Evolutionary conservation across 1,140 invertebrate genomes (phyloP), one percentile per base, ranked within the genome.

Genomic region (Drosophila ironensis): DNA sequence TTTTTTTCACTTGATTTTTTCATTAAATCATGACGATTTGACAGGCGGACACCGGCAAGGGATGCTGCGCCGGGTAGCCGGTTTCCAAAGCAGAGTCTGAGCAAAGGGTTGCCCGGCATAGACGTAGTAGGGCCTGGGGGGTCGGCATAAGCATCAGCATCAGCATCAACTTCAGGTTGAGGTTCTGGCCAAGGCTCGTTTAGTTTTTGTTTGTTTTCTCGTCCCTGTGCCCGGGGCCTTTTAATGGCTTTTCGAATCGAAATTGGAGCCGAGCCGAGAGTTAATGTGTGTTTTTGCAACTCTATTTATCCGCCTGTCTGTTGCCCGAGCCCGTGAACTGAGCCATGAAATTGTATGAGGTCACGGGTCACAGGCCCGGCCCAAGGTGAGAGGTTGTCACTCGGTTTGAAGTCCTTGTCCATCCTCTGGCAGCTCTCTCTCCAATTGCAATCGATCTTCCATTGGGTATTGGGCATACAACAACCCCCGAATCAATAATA

Each of bases 1-100:
- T 86, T 86, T 86, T 82, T 86, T 86, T 80, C 73, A 52, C 42
- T 68, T 78, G 73, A 78, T 84, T 86, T 86, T 86, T 86, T 86
- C 80, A 86, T 86, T 86, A 86, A 86, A 86, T 86, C 80, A 86
- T 86, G 80, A 86, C 80, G 80, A 86, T 86, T 86, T 86, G 80
- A 86, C 74, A 86, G 74, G 66, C 63, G 59, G 70, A 33, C 41
- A 52, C 14, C n/a, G 30, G 30, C 4, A 12, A 33, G 51, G 28
- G 66, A 46, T 44, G 53, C 25, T 30, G 45, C 27, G 17, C 6
- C 52, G 12, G 20, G 17, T 48, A 33, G 53, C 24, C 37, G 4
- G 24, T 30, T 9, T 12, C 30, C 20, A 51, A 47, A 56, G 46
- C 16, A 19, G 19, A 4, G 35, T 4, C 37, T 20, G 11, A 14